Conservation (phyloP, 2,113 vertebrate genomes). For the Marcusenius ussheri region DNA sequence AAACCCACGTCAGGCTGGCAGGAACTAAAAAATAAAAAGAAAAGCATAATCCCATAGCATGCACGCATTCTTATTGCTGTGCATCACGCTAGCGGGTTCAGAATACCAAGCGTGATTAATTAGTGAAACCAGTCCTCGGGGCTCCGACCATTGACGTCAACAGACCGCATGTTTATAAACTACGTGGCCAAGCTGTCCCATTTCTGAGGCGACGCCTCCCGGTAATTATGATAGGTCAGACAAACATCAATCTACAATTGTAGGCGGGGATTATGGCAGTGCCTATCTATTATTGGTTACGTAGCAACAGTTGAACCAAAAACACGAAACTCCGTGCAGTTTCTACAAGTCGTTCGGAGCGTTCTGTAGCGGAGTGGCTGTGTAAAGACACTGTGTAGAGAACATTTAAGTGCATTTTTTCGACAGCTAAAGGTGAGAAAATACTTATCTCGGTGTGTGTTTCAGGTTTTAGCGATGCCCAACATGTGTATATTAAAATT, state of each 20-base stretch:
- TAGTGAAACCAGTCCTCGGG: not conserved
- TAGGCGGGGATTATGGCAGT: not conserved
- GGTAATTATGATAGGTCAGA: constrained; percentile 21
- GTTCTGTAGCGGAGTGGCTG: not conserved
- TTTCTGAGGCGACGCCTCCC: not conserved
- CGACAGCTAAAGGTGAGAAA: not conserved
- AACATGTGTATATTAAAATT: not conserved
- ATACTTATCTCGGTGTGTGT: not conserved
- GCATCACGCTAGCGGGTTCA: not conserved
- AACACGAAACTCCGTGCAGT: not conserved
- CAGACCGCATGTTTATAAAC: constrained; percentile 26
- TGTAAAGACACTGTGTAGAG: not conserved
- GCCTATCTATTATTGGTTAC: not conserved
- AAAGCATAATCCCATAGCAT: not conserved
- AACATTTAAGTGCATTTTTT: not conserved
- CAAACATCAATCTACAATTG: not conserved
- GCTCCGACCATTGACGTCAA: constrained; percentile 55
- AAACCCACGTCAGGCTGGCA: not conserved
- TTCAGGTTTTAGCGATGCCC: not conserved
- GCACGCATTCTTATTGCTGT: not conserved
- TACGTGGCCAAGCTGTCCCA: constrained; percentile 37
- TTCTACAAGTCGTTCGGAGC: too few relatives aligned
- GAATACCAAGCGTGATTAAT: not conserved
- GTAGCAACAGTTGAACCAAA: not conserved
- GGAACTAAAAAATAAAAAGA: not conserved